phyloP scores from a whole-genome alignment of 2,113 vertebrate species.

The Sceloporus undulatus region DNA sequence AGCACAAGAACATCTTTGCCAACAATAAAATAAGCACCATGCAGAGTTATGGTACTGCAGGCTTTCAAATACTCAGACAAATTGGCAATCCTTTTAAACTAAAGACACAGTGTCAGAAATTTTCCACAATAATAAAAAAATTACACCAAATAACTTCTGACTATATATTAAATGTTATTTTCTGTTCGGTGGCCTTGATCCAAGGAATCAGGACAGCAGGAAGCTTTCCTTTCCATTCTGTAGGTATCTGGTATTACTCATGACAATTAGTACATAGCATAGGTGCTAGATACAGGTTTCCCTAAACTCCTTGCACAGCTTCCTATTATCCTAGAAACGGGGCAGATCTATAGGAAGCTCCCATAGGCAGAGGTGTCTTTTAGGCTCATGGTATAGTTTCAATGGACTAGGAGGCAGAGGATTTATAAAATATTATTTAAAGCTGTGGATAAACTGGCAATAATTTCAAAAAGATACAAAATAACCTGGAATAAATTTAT shows the following conservation, averaged over 20 bases:
- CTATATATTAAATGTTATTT: conserved; percentile 50
- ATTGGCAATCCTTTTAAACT: conserved; percentile 85
- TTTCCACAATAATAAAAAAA: conserved; percentile 73
- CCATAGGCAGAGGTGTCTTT: neutral
- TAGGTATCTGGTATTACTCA: neutral
- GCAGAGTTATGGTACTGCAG: conserved; percentile 60
- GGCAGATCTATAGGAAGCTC: neutral
- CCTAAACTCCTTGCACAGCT: neutral
- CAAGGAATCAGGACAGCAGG: conserved; percentile 31
- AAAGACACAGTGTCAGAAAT: conserved; percentile 72
- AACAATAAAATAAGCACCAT: conserved; percentile 81
- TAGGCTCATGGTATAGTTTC: neutral
- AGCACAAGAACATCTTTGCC: conserved; percentile 84
- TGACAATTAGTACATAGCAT: neutral
- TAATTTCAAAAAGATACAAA: neutral
- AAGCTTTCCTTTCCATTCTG: neutral
- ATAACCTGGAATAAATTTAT: neutral
- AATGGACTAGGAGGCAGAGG: neutral
- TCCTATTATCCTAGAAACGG: neutral
- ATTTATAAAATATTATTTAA: neutral
- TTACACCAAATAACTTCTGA: conserved; percentile 36
- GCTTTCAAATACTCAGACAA: conserved; percentile 90
- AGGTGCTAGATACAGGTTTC: neutral
- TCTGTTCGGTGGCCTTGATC: conserved; percentile 52
- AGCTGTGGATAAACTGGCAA: neutral